These are phyloP conservation scores for Smittia aterrima DNA, from an alignment of 2,888 invertebrate genomes.

Conservation along the genomic window DNA sequence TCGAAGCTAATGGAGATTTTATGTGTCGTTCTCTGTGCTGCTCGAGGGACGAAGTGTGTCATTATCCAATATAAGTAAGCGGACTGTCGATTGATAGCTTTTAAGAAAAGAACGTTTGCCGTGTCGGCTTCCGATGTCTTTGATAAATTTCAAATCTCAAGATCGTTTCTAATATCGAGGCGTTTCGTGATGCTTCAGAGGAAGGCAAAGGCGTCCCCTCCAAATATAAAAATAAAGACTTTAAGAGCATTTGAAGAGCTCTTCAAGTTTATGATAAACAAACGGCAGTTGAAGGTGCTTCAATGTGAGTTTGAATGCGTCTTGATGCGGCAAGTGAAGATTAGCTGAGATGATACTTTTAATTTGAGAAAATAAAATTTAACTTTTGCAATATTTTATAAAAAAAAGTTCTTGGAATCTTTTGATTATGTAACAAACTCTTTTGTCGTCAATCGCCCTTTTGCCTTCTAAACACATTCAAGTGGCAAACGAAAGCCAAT, in stretches of 20 bases:
- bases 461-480: background rate
- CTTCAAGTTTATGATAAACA: too few relatives aligned
- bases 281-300: too few relatives aligned
- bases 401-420: too few relatives aligned
- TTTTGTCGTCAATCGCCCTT: too few relatives aligned
- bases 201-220: background rate
- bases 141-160: background rate
- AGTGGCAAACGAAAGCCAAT: slow-evolving; percentile 23
- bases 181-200: background rate
- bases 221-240: too few relatives aligned
- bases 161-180: background rate
- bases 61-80: background rate
- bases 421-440: too few relatives aligned
- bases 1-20: slow-evolving; percentile 14
- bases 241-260: too few relatives aligned
- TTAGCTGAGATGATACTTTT: too few relatives aligned
- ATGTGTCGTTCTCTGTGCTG: background rate
- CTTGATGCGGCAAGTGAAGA: too few relatives aligned
- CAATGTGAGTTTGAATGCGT: too few relatives aligned
- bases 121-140: background rate
- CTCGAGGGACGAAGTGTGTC: background rate
- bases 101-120: background rate
- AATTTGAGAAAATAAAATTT: too few relatives aligned
- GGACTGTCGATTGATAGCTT: background rate
- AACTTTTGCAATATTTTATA: too few relatives aligned